Evolutionary conservation across 2,113 vertebrate species (phyloP).

Genomic region (Vimba vimba): DNA sequence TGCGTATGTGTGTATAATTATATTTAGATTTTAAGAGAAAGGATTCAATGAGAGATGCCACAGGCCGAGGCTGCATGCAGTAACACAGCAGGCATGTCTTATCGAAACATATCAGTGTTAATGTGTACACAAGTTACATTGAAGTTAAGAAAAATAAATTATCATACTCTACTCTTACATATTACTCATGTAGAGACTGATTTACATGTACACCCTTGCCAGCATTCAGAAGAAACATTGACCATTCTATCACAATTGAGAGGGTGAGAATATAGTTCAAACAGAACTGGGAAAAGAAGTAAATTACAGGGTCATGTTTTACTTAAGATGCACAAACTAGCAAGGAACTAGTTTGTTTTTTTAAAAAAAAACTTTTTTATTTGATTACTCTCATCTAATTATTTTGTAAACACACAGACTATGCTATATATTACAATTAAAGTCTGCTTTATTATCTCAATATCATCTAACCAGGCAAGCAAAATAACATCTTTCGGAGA

Average conservation of each 20-base stretch:
- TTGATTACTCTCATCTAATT: conserved; percentile 28
- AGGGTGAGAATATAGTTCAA: conserved; percentile 17
- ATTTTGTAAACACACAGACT: conserved; percentile 41
- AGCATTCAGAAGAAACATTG: conserved; percentile 24
- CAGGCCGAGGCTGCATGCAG: conserved; percentile 31
- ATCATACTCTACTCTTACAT: conserved; percentile 12
- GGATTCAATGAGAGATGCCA: background rate
- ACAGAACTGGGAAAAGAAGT: conserved; percentile 18
- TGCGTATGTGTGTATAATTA: background rate
- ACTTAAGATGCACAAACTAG: conserved; percentile 49
- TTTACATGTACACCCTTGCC: conserved; percentile 33
- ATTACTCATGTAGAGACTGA: conserved; percentile 14
- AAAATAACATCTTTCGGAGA: background rate
- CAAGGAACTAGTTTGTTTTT: conserved; percentile 6
- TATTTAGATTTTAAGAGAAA: conserved; percentile 5
- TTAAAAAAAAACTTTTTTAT: conserved; percentile 35
- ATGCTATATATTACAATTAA: conserved; percentile 46
- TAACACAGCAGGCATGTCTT: conserved; percentile 13
- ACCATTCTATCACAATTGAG: conserved; percentile 12
- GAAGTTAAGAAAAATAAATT: conserved; percentile 33
- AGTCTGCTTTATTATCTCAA: conserved; percentile 44
- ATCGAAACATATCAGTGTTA: background rate
- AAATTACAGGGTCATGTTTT: conserved; percentile 27
- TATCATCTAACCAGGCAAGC: conserved; percentile 22
- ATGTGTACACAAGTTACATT: conserved; percentile 5